Evolutionary conservation across 2,113 vertebrate species (phyloP), one percentile per base, ranked within the genome.

Genomic region (Dromaius novaehollandiae): DNA sequence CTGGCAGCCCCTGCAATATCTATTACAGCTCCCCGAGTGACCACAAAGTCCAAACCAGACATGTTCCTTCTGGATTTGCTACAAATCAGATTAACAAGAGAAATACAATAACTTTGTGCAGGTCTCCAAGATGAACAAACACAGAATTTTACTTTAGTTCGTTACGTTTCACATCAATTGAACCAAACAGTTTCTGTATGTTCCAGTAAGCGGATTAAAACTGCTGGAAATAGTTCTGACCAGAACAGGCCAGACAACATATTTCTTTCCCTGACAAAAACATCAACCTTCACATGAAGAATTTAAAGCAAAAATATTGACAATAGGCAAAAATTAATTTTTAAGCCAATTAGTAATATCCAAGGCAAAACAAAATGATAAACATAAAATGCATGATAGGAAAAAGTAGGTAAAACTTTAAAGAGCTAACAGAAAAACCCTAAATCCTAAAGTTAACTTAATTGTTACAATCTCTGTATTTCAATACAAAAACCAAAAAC

Each of bases 91-190:
- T 58, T 17, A 92, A 93, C 80, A 98, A 96, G 30, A 99, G 97
- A 96, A 98, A 97, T 26, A 97, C 71, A 11, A 97, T 89, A 48
- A 97, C 24, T 9, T 98, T 98, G 75, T 81, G 96, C 28, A 98
- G 96, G 78, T 56, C 82, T 80, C 98, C 98, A 92, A 73, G 50
- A 88, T 66, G 48, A 76, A 80, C 95, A n/a, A 74, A 73, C 26
- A 65, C 6, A 68, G 53, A 30, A 21, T 24, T 50, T 88, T 60
- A 26, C 8, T 50, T 38, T 34, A 51, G 68, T 61, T 34, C 30
- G 11, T 34, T 51, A 55, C 30, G 18, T 30, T 83, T 83, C 5
- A 17, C 28, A 42, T n/a, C 17, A 51, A 63, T 42, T 22, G 56
- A 38, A 32, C 34, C 42, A 50, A 84, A 84, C 15, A 38, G 17